phyloP scores from a whole-genome alignment of 2,888 invertebrate species.

The Hydrotaea cyrtoneurina region DNA sequence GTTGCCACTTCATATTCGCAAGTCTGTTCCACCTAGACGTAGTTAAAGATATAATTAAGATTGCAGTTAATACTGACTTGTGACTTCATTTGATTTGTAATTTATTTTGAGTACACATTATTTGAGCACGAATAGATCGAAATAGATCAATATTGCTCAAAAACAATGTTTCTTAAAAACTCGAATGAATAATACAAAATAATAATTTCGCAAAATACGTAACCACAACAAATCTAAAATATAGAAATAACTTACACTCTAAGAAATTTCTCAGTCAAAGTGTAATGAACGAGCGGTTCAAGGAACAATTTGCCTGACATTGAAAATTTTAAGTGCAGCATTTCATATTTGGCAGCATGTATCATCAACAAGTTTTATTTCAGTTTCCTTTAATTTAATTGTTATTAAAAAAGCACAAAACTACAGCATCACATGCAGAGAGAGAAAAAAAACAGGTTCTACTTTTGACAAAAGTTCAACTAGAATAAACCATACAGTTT shows the following conservation, averaged over 20 bases:
- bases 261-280: slow-evolving; percentile 6
- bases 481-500: not conserved
- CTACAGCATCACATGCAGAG: not conserved
- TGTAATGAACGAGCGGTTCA: not conserved
- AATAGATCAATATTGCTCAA: not conserved
- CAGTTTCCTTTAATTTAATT: not conserved
- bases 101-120: no score
- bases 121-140: no score
- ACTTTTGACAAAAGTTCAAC: not conserved
- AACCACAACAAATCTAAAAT: not conserved
- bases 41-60: no score
- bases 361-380: slow-evolving; percentile 31
- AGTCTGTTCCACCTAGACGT: no score
- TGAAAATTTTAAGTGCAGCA: slow-evolving; percentile 55
- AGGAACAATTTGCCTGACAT: slow-evolving; percentile 54
- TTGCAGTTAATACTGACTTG: no score
- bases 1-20: no score
- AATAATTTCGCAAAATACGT: slow-evolving; percentile 20
- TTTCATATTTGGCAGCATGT: slow-evolving; percentile 19
- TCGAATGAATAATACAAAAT: slow-evolving; percentile 22
- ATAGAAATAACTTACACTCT: slow-evolving; percentile 2
- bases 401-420: not conserved
- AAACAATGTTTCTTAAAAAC: not conserved
- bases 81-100: no score
- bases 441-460: slow-evolving; percentile 12